Percentiles rank a stretch among this genome's conserved stretches.
phyloP scores from a whole-genome alignment of 2,888 invertebrate species.

The Parapristionchus giblindavisi region DNA sequence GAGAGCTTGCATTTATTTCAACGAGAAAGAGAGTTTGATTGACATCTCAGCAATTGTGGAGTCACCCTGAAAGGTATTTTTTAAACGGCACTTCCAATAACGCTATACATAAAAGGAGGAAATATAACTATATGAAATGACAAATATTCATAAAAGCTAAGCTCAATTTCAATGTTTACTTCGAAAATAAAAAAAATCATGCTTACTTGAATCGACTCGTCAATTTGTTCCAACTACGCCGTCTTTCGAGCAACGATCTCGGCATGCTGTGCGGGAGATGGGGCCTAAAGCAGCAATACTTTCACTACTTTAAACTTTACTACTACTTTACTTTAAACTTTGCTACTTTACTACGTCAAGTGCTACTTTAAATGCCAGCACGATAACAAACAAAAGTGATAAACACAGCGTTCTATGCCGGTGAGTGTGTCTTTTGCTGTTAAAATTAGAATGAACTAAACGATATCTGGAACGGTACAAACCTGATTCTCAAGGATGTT shows the following conservation, averaged over 20 bases:
- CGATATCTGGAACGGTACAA: neutral
- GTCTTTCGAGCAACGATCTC: constrained; percentile 12
- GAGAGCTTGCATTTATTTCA: constrained; percentile 37
- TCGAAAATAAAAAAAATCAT: neutral
- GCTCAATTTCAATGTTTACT: neutral
- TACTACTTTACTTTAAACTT: no score
- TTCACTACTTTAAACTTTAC: neutral
- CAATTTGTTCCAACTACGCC: constrained; percentile 5
- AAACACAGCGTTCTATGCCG: neutral
- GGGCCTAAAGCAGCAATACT: constrained; percentile 15
- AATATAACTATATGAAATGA: no score
- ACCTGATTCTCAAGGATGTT: constrained; percentile 35
- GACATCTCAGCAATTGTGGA: neutral
- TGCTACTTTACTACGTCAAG: no score
- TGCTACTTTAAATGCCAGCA: neutral
- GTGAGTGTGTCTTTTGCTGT: neutral
- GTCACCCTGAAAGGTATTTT: neutral
- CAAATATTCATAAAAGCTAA: neutral
- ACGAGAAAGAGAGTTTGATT: constrained; percentile 8
- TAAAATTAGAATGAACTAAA: no score
- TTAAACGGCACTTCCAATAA: neutral
- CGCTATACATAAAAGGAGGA: neutral
- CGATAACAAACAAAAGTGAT: neutral
- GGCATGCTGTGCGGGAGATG: constrained; percentile 1
- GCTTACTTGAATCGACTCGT: neutral